Base-by-base conservation (phyloP, 2,888 invertebrate genomes). In the Rotaria socialis region DNA sequence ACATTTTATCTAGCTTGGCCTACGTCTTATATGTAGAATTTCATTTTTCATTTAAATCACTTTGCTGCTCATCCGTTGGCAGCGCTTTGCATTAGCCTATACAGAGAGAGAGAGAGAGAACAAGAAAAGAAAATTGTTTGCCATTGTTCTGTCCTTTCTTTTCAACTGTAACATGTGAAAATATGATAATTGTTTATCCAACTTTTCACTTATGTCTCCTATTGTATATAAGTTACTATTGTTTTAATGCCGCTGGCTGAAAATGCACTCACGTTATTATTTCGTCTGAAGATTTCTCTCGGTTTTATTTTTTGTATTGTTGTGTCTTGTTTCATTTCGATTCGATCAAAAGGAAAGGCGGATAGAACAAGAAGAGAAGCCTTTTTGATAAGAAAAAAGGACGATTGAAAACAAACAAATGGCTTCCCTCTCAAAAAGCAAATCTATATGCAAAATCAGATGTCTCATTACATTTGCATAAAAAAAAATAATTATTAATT, bases 381-480 rank as follows among this genome's bases (percentile, higher is more conserved):
- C 67, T 67, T 35, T 27, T 67, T 35, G 67, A 67, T 67, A 27
- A 35, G 35, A 50, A 35, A 35, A 67, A 67, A 67, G 35, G 67
- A 67, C 67, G 35, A 67, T 67, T 67, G 14, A 67, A 67, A 67
- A 67, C 35, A 67, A 67, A 67, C 16, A 16, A 67, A 67, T 35
- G 67, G 67, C 67, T 67, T 67, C 67, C 67, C 35, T 67, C 67
- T 67, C 14, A 67, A 67, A 67, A 67, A 67, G 35, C 67, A 67
- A 67, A 67, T 67, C 67, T 67, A 67, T 67, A 67, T 67, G 67
- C 67, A 67, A 35, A 67, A 67, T 67, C 67, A 67, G 16, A 67
- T 35, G 35, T 67, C 6, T 27, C 35, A 67, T 67, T 67, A 67
- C 35, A 67, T 67, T 67, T 67, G 67, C 67, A 67, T 67, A 67